Base-by-base conservation (phyloP, 2,113 vertebrate genomes). In the Xenopus borealis region DNA sequence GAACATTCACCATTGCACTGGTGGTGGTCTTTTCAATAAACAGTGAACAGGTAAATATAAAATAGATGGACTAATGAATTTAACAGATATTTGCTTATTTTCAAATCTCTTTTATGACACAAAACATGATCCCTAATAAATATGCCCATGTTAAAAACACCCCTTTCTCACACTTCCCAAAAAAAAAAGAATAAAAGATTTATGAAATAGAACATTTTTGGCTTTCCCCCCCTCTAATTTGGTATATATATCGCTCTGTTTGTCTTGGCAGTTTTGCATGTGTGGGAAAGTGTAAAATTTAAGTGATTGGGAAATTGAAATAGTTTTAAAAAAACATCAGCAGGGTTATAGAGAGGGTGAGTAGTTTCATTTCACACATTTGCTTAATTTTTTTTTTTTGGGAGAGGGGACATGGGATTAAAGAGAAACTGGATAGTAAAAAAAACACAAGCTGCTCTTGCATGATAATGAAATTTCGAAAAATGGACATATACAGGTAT, bases 251-350 rank as follows among this genome's bases (percentile, higher is more conserved):
- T 77, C 52, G 57, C 50, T 53, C 10, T 77, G 67, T 77, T 77
- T 69, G 67, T 77, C 67, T 77, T 77, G 74, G 74, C 66, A 64
- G 30, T 64, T 69, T 77, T 64, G 12, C 10, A 70, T 77, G 74
- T 77, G 74, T 77, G 74, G 74, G 74, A 77, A 77, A 77, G 74
- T 70, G 67, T 77, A 70, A 77, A 77, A 77, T 70, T 30, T 77
- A 77, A 77, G 74, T 77, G 74, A 77, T 77, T 77, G 67, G 67
- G 74, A 77, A 77, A 77, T 77, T n/a, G 30, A 70, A 77, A 76
- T 69, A 69, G 57, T 66, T 69, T 19, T 69, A 61, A 75, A 67
- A 40, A 70, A 68, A 70, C 50, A 47, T 55, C 68, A 62, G 58
- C 30, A 62, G 47, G 74, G 74, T 77, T 77, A 77, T 40, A 46